Evolutionary conservation across 2,797 vertebrate species (phyloP), one percentile per base, ranked within the genome.

Genomic region (Pantherophis vulpinus): DNA sequence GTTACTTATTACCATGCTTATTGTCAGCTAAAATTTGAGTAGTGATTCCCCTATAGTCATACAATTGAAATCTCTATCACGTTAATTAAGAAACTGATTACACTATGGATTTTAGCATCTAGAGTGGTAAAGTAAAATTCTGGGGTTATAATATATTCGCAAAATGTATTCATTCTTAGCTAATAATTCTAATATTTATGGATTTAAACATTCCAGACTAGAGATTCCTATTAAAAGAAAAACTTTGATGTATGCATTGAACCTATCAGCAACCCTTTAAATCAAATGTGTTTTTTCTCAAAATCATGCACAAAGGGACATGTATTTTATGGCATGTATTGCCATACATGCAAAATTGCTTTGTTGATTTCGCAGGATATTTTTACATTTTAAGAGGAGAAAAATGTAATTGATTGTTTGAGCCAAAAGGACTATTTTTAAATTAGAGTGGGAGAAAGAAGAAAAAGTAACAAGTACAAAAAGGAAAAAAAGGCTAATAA

Each of bases 11-110:
- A 63, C 7, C 47, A 54, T 2, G 37, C 37, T 87, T 87, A 60
- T 25, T 23, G 47, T 54, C 60, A 55, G 23, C 9, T 14, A 27
- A 91, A 61, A 6, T 87, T 37, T 63, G 29, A 83, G 55, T 32
- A 91, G 1, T 11, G 55, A 87, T 37, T 63, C 60, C 13, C 47
- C 23, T 23, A 55, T 0, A 14, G 60, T 32, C 29, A 66, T 92
- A 42, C 25, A 66, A 27, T 83, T 90, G 59, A 54, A 87, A 87
- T 86, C 6, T 42, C 32, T 47, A 47, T 29, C 37, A 79, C 12
- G 11, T 87, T 90, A 66, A 87, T 87, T 90, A 93, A 47, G 29
- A 87, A 87, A 91, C 23, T 79, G 54, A 74, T 58, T 90, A 86
- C 11, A 56, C 88, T 66, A 20, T 87, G 83, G 61, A 90, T 47